phyloP scores from a whole-genome alignment of 2,797 vertebrate genomes.

The Macroramphosus scolopax region DNA sequence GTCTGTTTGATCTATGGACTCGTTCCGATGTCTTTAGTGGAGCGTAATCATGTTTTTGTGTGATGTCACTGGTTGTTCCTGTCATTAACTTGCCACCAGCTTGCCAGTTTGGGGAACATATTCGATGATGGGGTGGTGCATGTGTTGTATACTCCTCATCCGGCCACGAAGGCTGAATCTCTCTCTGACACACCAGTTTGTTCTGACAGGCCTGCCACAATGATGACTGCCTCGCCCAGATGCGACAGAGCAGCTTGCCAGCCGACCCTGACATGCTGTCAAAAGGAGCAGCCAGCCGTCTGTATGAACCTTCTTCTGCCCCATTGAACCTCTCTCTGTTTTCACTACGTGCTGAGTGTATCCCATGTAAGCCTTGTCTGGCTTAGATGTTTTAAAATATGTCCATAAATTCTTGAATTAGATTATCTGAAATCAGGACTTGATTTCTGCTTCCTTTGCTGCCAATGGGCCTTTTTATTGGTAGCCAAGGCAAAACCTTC shows the following conservation, averaged over 20 bases:
- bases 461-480: too few relatives aligned
- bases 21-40: conserved; percentile 61
- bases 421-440: conserved; percentile 24
- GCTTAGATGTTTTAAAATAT: conserved; percentile 15
- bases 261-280: conserved; percentile 82
- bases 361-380: conserved; percentile 17
- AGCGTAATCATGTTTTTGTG: conserved; percentile 67
- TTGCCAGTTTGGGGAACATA: conserved; percentile 93
- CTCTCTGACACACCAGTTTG: conserved; percentile 81
- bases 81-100: conserved; percentile 83
- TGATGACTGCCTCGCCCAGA: conserved; percentile 86
- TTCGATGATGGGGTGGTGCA: conserved; percentile 87
- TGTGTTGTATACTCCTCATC: conserved; percentile 87
- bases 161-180: conserved; percentile 80
- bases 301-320: conserved; percentile 80
- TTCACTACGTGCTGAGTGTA: conserved; percentile 5
- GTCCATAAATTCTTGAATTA: too few relatives aligned
- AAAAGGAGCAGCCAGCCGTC: conserved; percentile 92
- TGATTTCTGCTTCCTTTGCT: too few relatives aligned
- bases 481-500: conserved; percentile 29
- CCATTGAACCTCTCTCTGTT: conserved; percentile 78
- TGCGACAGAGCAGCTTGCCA: conserved; percentile 86
- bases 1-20: conserved; percentile 63
- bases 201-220: conserved; percentile 93
- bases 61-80: conserved; percentile 73